A percentile compares a stretch with the other conserved stretches of the same genome.
These are phyloP conservation scores for Drosophila borborema DNA, from an alignment of 2,888 invertebrate genomes.

Conservation along the genomic window DNA sequence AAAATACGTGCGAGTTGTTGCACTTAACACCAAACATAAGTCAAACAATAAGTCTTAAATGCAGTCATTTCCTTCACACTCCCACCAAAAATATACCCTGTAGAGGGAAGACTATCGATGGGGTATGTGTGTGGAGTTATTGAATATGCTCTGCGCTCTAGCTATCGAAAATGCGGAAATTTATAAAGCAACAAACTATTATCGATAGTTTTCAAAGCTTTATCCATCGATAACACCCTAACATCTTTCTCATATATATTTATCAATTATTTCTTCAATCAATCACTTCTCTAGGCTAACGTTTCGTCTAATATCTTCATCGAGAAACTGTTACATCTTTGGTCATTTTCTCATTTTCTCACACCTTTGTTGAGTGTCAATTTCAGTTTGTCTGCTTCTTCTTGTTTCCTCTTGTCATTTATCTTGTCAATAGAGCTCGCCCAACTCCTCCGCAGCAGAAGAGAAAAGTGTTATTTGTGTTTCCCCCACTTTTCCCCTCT, in stretches of 20 bases:
- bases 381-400: constrained; percentile 38
- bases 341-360: constrained; percentile 31
- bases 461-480: constrained; percentile 18
- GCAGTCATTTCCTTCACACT: constrained; percentile 34
- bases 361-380: constrained; percentile 48
- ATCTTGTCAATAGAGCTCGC: constrained; percentile 50
- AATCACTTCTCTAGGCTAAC: constrained; percentile 22
- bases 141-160: not conserved
- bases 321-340: not conserved
- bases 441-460: constrained; percentile 16
- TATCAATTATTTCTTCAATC: not conserved
- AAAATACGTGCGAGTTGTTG: constrained; percentile 31
- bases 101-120: not conserved
- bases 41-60: constrained; percentile 32
- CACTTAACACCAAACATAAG: constrained; percentile 42
- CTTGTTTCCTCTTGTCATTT: constrained; percentile 64
- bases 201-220: not conserved
- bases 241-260: not conserved
- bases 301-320: not conserved
- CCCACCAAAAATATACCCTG: constrained; percentile 34
- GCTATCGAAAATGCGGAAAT: not conserved
- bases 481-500: too few species aligned
- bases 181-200: not conserved
- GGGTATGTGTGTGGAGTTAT: not conserved
- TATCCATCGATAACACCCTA: not conserved